A percentile compares a stretch with the other conserved stretches of the same genome.
Evolutionary conservation across 2,797 vertebrate genomes (phyloP).

Genomic region (Schizopygopsis malacanthus): DNA sequence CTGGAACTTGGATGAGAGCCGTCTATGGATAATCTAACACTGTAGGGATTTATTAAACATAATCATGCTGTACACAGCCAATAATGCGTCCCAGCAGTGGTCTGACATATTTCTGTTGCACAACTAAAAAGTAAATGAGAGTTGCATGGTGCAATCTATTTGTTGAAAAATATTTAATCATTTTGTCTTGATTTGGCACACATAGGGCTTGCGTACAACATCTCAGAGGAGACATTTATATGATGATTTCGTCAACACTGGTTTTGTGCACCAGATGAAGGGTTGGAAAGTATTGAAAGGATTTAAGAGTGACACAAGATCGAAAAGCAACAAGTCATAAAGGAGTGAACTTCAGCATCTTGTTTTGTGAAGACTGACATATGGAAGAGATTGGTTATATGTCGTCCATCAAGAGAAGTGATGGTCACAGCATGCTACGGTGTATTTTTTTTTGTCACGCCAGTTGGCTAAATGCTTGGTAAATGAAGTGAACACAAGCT

Average conservation of each 20-base stretch:
- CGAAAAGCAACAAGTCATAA: slow-evolving; percentile 23
- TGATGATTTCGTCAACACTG: slow-evolving; percentile 11
- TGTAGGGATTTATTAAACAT: slow-evolving; percentile 37
- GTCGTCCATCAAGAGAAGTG: slow-evolving; percentile 26
- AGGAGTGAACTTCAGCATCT: slow-evolving; percentile 36
- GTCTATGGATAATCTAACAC: slow-evolving; percentile 72
- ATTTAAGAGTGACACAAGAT: slow-evolving; percentile 16
- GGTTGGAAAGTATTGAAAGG: slow-evolving; percentile 20
- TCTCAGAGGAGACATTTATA: background rate
- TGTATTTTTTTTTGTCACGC: slow-evolving; percentile 27
- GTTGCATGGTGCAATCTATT: slow-evolving; percentile 10
- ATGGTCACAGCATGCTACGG: slow-evolving; percentile 11
- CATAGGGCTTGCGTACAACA: background rate
- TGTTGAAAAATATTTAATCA: slow-evolving; percentile 27
- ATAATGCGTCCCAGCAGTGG: slow-evolving; percentile 36
- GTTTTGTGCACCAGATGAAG: slow-evolving; percentile 34
- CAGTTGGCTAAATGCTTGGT: slow-evolving; percentile 53
- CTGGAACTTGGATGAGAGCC: slow-evolving; percentile 58
- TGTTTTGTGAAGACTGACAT: slow-evolving; percentile 45
- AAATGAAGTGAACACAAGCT: slow-evolving; percentile 56
- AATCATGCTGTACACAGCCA: slow-evolving; percentile 34
- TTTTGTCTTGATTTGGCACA: slow-evolving; percentile 36
- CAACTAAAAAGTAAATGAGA: slow-evolving; percentile 21
- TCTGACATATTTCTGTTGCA: slow-evolving; percentile 31
- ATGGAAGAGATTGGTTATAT: slow-evolving; percentile 44